Evolutionary conservation across 2,888 invertebrate genomes (phyloP), one percentile per base, ranked within the genome.

Genomic region (Neria commutata): DNA sequence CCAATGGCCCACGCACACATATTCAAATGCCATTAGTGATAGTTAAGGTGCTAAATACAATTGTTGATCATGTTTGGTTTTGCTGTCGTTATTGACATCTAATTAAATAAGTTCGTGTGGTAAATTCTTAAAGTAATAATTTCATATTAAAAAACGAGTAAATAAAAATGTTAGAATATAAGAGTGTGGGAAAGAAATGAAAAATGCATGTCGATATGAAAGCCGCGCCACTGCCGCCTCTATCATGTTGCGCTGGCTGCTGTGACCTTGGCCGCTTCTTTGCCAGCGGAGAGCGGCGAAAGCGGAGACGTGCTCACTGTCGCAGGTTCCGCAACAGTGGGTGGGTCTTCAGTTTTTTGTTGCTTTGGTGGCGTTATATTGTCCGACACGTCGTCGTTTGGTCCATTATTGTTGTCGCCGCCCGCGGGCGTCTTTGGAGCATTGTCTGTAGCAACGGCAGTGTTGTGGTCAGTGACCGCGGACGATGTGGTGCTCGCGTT

Each of bases 351-450:
- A 45, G 58, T 56, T 34, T 45, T 34, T 14, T 67, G 64, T 25
- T 56, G 56, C 54, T 57, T 50, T n/a, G 64, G 64, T 25, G 64
- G 63, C 50, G 58, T 40, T 45, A 48, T 62, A 24, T 56, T 47
- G 23, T 47, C 56, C 26, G 40, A 47, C 11, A 24, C 17, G 52
- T 60, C 59, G 21, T 60, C 17, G 45, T 26, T 61, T 54, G 76
- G 75, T 57, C 67, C 77, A 53, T 75, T 76, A 54, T 76, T 76
- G 52, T 75, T 75, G 33, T 73, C 75, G 61, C 73, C 67, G 61
- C n/a, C 33, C 5, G 17, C 17, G 21, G n/a, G 8, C 14, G 49
- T 33, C 21, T 6, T 4, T 62, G 62, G 45, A 56, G 70, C 65
- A 63, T 64, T 65, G 62, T 49, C 63, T 34, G 58, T 60, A 56